Conservation (phyloP, 2,797 vertebrate species). For the Amniataba percoides region DNA sequence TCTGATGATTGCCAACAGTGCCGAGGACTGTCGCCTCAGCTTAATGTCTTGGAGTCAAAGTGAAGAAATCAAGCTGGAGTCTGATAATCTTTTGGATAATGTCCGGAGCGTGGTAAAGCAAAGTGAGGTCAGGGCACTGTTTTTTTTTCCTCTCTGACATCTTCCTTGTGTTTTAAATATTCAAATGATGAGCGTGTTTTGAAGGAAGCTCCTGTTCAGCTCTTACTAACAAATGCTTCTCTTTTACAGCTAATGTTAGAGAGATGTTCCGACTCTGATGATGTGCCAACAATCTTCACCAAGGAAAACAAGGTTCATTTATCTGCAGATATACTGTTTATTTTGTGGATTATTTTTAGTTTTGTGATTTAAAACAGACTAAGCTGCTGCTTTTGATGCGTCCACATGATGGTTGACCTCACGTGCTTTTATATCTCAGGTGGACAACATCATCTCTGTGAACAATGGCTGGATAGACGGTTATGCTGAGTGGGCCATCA, state of each 20-base stretch:
- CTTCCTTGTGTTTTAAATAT: background rate
- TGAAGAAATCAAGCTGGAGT: constrained; percentile 64
- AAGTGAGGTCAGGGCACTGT: constrained; percentile 64
- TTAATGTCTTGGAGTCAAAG: fast-evolving
- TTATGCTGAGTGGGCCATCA: background rate
- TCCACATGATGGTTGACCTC: background rate
- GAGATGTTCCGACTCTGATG: fast-evolving
- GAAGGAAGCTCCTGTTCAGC: background rate
- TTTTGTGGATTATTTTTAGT: background rate
- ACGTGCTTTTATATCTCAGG: constrained; percentile 66
- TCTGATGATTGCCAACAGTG: constrained; percentile 83
- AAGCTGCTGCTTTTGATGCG: background rate
- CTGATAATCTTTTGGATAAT: constrained; percentile 83
- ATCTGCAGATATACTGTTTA: background rate
- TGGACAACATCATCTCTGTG: constrained; percentile 87
- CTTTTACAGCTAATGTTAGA: background rate
- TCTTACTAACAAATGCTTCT: background rate
- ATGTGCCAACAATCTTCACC: constrained; percentile 11
- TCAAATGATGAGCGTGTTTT: background rate
- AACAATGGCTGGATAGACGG: fast-evolving
- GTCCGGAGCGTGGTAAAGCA: constrained; percentile 70
- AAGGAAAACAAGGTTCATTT: constrained; percentile 76
- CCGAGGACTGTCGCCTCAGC: constrained; percentile 78
- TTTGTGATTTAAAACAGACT: background rate
- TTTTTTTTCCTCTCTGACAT: background rate